Conservation (phyloP, 2,797 vertebrate species). For the Hyperoplus immaculatus region DNA sequence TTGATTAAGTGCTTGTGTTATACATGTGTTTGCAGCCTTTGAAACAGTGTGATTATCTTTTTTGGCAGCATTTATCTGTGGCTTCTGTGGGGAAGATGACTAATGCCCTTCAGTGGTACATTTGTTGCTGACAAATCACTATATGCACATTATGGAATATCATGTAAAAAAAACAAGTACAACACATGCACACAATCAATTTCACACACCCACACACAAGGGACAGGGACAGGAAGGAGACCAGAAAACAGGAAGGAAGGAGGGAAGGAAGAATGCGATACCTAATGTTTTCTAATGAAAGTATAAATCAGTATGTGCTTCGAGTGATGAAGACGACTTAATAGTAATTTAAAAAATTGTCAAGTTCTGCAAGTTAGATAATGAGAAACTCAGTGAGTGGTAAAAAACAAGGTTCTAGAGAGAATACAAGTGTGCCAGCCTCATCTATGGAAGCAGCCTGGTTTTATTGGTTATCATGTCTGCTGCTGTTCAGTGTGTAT, state of each 20-base stretch:
- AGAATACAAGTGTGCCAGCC: not conserved
- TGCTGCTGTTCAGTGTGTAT: not conserved
- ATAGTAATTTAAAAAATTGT: constrained; percentile 70
- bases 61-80: constrained; percentile 52
- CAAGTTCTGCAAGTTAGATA: constrained; percentile 64
- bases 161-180: constrained; percentile 18
- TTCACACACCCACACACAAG: constrained; percentile 6
- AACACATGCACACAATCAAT: constrained; percentile 25
- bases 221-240: constrained; percentile 32
- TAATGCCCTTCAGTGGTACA: constrained; percentile 54
- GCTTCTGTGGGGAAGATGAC: constrained; percentile 58
- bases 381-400: constrained; percentile 53
- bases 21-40: constrained; percentile 8
- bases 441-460: not conserved
- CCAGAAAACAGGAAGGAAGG: constrained; percentile 26
- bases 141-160: constrained; percentile 46
- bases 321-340: constrained; percentile 53
- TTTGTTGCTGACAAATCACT: constrained; percentile 60
- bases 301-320: constrained; percentile 68
- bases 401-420: constrained; percentile 11
- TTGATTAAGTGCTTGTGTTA: constrained; percentile 28
- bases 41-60: constrained; percentile 41
- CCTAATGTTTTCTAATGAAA: constrained; percentile 59
- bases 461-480: not conserved
- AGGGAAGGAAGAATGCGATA: constrained; percentile 38